Evolutionary conservation across 2,113 vertebrate species (phyloP).

Genomic region (Nannobrachium achirus): DNA sequence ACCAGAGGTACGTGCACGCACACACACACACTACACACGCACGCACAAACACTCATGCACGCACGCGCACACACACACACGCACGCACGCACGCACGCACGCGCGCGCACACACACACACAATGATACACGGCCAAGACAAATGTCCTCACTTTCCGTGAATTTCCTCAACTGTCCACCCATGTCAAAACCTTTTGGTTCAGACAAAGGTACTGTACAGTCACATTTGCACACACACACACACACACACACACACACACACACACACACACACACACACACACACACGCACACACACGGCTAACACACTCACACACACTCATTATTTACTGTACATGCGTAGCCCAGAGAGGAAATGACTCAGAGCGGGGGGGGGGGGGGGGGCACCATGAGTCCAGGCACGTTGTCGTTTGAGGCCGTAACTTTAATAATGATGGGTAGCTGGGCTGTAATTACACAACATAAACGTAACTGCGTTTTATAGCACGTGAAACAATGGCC

Average conservation of each 20-base stretch:
- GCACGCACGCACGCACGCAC: background rate
- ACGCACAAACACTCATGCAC: background rate
- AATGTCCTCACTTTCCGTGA: too few relatives aligned
- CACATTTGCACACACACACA: background rate
- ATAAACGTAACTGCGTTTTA: constrained; percentile 55
- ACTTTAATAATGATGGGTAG: constrained; percentile 52
- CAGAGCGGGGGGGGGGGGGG: background rate
- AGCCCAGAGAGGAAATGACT: constrained; percentile 26
- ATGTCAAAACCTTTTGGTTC: too few relatives aligned
- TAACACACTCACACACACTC: background rate
- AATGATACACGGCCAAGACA: too few relatives aligned
- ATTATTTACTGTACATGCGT: too few relatives aligned
- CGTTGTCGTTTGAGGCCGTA: constrained; percentile 45
- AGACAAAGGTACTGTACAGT: too few relatives aligned
- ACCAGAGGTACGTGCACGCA: background rate
- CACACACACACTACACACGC: constrained; percentile 54
- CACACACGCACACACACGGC: background rate
- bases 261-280: background rate
- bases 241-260: constrained; percentile 54
- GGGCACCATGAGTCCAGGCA: constrained; percentile 49
- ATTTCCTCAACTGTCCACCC: too few relatives aligned
- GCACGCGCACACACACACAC: background rate
- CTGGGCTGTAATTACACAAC: constrained; percentile 61
- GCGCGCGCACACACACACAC: background rate
- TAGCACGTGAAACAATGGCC: constrained; percentile 55